Evolutionary conservation across 1,140 invertebrate species (phyloP).

Genomic region (Hypothenemus hampei): DNA sequence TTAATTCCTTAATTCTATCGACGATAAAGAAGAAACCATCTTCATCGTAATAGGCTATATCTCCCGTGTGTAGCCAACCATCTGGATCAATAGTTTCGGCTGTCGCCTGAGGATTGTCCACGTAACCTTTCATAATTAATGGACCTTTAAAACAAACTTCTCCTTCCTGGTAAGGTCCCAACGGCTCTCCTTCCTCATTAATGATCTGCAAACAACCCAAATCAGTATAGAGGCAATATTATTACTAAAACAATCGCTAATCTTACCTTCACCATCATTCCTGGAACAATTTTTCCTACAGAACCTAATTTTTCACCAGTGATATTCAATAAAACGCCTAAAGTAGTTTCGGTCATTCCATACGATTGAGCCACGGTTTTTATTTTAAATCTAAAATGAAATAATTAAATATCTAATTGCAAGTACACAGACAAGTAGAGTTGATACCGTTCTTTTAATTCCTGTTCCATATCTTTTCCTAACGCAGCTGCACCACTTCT

Average conservation of each 20-base stretch:
- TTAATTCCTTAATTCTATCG: constrained; percentile 35
- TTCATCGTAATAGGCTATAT: constrained; percentile 72
- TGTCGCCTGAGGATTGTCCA: constrained; percentile 59
- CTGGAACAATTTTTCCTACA: constrained; percentile 55
- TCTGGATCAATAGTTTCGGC: constrained; percentile 60
- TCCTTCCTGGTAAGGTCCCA: constrained; percentile 60
- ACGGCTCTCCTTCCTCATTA: constrained; percentile 56
- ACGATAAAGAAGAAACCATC: constrained; percentile 43
- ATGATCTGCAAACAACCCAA: constrained; percentile 50
- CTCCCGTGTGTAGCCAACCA: constrained; percentile 77
- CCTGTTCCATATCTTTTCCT: constrained; percentile 42
- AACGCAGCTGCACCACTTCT: constrained; percentile 51
- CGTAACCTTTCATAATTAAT: constrained; percentile 63
- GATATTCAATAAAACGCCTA: constrained; percentile 43
- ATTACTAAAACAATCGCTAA: neutral
- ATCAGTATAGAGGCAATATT: constrained; percentile 3
- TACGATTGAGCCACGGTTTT: constrained; percentile 56
- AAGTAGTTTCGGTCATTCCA: constrained; percentile 64
- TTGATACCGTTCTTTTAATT: constrained; percentile 31
- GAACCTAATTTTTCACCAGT: constrained; percentile 50
- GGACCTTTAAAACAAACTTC: constrained; percentile 69
- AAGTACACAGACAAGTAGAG: neutral
- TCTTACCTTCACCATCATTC: constrained; percentile 54
- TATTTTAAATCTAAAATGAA: constrained; percentile 38
- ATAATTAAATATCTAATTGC: neutral